Base-by-base conservation (phyloP, 2,113 vertebrate genomes). In the Pyxicephalus adspersus region DNA sequence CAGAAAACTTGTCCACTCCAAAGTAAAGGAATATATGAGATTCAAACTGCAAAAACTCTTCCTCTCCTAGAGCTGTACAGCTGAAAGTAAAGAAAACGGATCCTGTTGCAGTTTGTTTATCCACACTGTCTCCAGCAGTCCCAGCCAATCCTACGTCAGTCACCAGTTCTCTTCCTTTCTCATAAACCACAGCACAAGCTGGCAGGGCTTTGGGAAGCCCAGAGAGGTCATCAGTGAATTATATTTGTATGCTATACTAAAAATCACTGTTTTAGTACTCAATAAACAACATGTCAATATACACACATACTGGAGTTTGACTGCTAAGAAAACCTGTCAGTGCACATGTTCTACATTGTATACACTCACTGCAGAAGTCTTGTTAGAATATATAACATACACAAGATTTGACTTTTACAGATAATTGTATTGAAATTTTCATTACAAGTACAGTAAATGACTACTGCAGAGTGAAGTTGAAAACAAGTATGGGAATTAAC, bases 101-200 rank as follows among this genome's bases (percentile, higher is more conserved):
- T 57, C 65, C 64, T 34, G 65, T 26, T 68, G 31, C 65, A 79
- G 54, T 68, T 60, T 79, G 77, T 79, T 79, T 79, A 79, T 79
- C 64, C 77, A 57, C 26, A 26, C 63, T 57, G 77, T 79, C 77
- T 68, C 76, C 76, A 78, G 54, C 52, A 55, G 51, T 78, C 64
- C 38, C 77, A 68, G 50, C 52, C 28, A 68, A 55, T 31, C 22
- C 77, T 79, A 79, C 64, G 54, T 79, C 65, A 79, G 77, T 50
- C 65, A 70, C 45, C 22, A 78, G 64, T 54, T 60, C 64, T 68
- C 64, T 79, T 68, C 77, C 77, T 66, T 79, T 55, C 77, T 68
- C 64, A 26, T 68, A 34, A 66, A 68, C 31, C 16, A 16, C 18
- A 28, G n/a, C 23, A 26, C 52, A 28, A 52, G 28, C 64, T 66